Conservation (phyloP, 2,888 invertebrate genomes). For the Leptopilina syphax region DNA sequence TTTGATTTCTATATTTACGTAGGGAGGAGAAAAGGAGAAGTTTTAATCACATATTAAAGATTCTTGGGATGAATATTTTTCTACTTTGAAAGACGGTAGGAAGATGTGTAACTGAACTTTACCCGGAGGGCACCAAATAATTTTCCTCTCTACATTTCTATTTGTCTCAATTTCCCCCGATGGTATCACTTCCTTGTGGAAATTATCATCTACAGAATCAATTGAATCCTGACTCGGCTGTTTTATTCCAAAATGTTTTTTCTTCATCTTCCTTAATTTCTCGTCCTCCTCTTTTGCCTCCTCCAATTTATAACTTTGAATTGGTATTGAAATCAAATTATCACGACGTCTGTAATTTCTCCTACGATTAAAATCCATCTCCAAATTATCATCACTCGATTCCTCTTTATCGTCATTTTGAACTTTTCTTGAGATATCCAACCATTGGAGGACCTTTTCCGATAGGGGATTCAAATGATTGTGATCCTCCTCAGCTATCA, state of each 20-base stretch:
- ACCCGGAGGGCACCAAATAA: conserved; percentile 60
- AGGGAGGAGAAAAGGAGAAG: conserved; percentile 1
- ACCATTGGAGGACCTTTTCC: conserved; percentile 88
- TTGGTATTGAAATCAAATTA: conserved; percentile 24
- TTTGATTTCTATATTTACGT: neutral
- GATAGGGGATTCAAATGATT: conserved; percentile 78
- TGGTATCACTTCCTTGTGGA: neutral
- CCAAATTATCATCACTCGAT: conserved; percentile 34
- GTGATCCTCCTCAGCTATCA: neutral
- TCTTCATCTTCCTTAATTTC: conserved; percentile 31
- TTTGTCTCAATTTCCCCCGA: neutral
- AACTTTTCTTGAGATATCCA: conserved; percentile 85
- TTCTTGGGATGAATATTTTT: conserved; percentile 66
- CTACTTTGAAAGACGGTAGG: conserved; percentile 66
- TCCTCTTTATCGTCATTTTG: conserved; percentile 56
- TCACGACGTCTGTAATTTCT: conserved; percentile 48
- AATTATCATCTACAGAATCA: neutral
- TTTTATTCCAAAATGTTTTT: neutral
- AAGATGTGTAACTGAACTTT: conserved; percentile 77
- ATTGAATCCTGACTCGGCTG: neutral
- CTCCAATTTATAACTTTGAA: conserved; percentile 44
- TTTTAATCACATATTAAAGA: conserved; percentile 61
- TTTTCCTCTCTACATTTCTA: neutral
- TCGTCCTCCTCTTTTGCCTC: conserved; percentile 38
- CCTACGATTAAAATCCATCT: conserved; percentile 46